Base-by-base conservation (phyloP, 2,888 invertebrate species). In the Ephialtes manifestator region DNA sequence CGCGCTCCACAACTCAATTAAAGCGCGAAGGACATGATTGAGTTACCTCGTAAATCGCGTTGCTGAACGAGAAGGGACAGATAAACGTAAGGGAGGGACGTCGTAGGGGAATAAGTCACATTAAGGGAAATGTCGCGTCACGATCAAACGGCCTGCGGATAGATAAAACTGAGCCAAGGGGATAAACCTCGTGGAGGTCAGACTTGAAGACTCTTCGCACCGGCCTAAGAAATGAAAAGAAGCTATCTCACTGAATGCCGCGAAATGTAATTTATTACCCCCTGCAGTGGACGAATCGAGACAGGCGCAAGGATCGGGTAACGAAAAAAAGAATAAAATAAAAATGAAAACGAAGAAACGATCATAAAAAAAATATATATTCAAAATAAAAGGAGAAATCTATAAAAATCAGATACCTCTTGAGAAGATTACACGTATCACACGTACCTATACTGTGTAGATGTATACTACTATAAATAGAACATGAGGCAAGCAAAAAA, bases 381-480 rank as follows among this genome's bases (percentile, higher is more conserved):
- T 13, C 11, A 55, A 83, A 63, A 46, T 75, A 28, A 58, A 51
- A 83, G 18, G 76, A 58, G 70, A 71, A 31, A 35, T 53, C n/a
- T 76, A 72, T 60, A 28, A 77, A 86, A 35, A 46, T 68, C 46
- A 10, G 71, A 77, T 70, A 65, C 81, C 77, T 76, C 83, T 85
- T 77, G 78, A 77, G 51, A 83, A 43, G 48, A 85, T 70, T 63
- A 80, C 83, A 71, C 79, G 39, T 39, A 70, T 60, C 51, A 76
- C 68, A 58, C 77, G 74, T 83, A 82, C 77, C 65, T 84, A 79
- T 79, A 80, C 65, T 80, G 48, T 85, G 81, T 85, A 86, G 75
- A 83, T 77, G 80, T 81, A 77, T 81, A 84, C 84, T 85, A 80
- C 83, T 83, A 79, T 70, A 58, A 80, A 81, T 81, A 80, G 75